Evolutionary conservation across 2,888 invertebrate genomes (phyloP), one percentile per base, ranked within the genome.

Genomic region (Apamea crenata): DNA sequence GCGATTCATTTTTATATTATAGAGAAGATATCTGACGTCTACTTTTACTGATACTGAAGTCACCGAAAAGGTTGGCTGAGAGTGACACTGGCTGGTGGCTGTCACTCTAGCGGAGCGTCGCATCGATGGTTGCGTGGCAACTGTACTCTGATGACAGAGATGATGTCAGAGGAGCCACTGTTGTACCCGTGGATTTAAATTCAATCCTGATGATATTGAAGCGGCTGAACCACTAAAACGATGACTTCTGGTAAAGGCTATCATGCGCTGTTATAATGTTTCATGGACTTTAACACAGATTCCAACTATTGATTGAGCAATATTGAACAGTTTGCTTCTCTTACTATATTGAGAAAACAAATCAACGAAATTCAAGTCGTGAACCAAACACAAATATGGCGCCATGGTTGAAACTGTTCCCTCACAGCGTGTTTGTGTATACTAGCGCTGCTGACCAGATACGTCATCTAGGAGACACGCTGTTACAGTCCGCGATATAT

Each of bases 361-460:
- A 40, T 68, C 72, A 75, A 65, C 14, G 25, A 79, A 81, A 79
- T 77, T 75, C 56, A 61, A 83, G 59, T 61, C 53, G 18, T 29
- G 59, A 56, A 53, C 65, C 18, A 21, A 76, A 73, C 56, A 63
- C 65, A 75, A 73, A 66, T 50, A 79, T 32, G 21, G 10, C 3
- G 36, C 3, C 25, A 66, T 80, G 36, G 67, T 83, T 44, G 53
- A 63, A 83, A 76, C 65, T 66, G 53, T 73, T 75, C 16, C 36
- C 47, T 65, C 40, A 8, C 14, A n/a, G 50, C 6, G 14, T 61
- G 53, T 53, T 69, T 18, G 29, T 61, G 65, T 29, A 40, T 66
- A 40, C 14, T 18, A 53, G 21, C 1, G 16, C 16, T n/a, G 47
- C 32, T 63, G 40, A 70, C 70, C 69, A 61, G 29, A 73, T 70